Evolutionary conservation across 2,113 vertebrate species (phyloP).

Genomic region (Lagopus leucura): DNA sequence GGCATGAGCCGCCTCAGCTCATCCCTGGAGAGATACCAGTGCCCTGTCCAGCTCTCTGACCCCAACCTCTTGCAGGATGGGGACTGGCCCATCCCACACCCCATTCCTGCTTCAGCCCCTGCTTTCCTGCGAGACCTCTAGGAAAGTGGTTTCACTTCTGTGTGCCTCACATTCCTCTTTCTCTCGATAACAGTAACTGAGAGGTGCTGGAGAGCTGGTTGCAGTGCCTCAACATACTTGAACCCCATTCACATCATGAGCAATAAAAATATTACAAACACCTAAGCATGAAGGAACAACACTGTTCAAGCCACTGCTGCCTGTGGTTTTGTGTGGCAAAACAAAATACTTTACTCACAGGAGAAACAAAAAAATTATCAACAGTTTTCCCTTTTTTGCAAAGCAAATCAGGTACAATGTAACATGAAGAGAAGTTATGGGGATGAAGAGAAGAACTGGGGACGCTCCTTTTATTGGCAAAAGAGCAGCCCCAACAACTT

Average conservation of each 20-base stretch:
- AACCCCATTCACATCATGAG: conserved; percentile 16
- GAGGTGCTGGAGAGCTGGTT: conserved; percentile 24
- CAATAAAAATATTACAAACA: conserved; percentile 65
- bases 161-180: not conserved
- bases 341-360: conserved; percentile 59
- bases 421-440: not conserved
- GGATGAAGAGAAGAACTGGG: conserved; percentile 5
- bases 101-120: not conserved
- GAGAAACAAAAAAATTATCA: conserved; percentile 12
- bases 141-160: not conserved
- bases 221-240: conserved; percentile 11
- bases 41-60: not conserved
- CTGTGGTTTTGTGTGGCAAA: conserved; percentile 58
- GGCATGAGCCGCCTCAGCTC: not conserved
- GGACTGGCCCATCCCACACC: conserved; percentile 16
- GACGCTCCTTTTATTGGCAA: not conserved
- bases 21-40: not conserved
- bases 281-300: conserved; percentile 67
- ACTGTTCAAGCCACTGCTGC: conserved; percentile 54
- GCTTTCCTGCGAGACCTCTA: not conserved
- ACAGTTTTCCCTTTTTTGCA: not conserved
- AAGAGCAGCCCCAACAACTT: not conserved
- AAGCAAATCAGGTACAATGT: not conserved
- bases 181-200: not conserved
- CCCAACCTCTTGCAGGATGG: not conserved